Conservation (phyloP, 1,140 invertebrate species). For the Habropoda laboriosa region DNA sequence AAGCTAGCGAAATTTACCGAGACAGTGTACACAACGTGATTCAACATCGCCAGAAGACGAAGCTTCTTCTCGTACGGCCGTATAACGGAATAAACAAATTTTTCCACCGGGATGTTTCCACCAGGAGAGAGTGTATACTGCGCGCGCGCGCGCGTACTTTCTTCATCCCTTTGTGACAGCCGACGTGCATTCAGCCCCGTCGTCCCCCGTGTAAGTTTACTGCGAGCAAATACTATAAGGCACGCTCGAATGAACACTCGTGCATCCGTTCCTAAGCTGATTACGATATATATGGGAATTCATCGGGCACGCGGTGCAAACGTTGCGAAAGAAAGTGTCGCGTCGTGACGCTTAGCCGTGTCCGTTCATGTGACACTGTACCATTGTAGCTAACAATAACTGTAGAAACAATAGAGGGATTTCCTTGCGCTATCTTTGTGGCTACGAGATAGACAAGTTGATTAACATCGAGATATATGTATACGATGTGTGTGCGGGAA, state of each 20-base stretch:
- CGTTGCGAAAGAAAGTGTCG: slow-evolving; percentile 8
- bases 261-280: slow-evolving; percentile 55
- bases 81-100: slow-evolving; percentile 57
- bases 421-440: background rate
- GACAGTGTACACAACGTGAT: slow-evolving; percentile 32
- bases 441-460: background rate
- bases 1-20: slow-evolving; percentile 27
- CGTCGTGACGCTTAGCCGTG: no score
- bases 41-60: slow-evolving; percentile 35
- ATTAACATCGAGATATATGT: no score
- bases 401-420: background rate
- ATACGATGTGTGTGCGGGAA: no score
- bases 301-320: slow-evolving; percentile 14
- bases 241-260: slow-evolving; percentile 43
- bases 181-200: slow-evolving; percentile 27
- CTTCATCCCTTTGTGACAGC: slow-evolving; percentile 10
- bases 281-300: slow-evolving; percentile 48
- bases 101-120: slow-evolving; percentile 19
- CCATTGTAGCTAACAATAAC: background rate
- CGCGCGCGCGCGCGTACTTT: no score
- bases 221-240: slow-evolving; percentile 41
- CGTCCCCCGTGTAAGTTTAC: slow-evolving; percentile 51
- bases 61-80: background rate
- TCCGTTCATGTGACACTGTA: no score
- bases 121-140: no score